Conservation (phyloP, 2,888 invertebrate genomes). For the Gibbula magus region DNA sequence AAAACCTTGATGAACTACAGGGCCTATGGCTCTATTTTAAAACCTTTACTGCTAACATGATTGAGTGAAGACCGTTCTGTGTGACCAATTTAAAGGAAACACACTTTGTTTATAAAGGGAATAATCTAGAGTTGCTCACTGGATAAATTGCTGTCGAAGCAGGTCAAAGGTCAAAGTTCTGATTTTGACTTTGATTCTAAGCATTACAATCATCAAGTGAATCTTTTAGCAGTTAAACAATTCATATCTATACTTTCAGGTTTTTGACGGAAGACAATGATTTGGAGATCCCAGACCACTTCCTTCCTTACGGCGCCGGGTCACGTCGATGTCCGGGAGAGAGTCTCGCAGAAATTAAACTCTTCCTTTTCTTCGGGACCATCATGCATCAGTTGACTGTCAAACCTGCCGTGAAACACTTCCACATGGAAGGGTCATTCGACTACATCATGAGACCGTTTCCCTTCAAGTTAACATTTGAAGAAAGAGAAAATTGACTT, state of each 20-base stretch:
- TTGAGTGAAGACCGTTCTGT: too few relatives aligned
- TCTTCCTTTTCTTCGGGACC: constrained; percentile 60
- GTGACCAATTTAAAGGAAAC: too few relatives aligned
- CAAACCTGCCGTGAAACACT: constrained; percentile 29
- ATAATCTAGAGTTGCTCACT: too few relatives aligned
- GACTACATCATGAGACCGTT: constrained; percentile 53
- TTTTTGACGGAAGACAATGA: constrained; percentile 53
- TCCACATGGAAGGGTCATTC: constrained; percentile 52
- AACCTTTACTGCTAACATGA: too few relatives aligned
- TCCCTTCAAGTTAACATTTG: constrained; percentile 45
- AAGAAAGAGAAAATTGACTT: constrained; percentile 36
- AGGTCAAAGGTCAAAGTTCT: background rate
- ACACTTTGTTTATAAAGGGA: too few relatives aligned
- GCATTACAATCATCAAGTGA: background rate
- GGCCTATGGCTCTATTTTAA: too few relatives aligned
- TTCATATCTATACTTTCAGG: constrained; percentile 37
- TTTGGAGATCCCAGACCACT: constrained; percentile 60
- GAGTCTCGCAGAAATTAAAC: constrained; percentile 55
- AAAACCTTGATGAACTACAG: too few relatives aligned
- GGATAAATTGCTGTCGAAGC: background rate
- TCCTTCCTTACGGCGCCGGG: constrained; percentile 61
- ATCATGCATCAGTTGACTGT: constrained; percentile 57
- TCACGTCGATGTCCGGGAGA: constrained; percentile 61
- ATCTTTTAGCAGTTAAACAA: background rate
- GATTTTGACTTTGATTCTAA: background rate